phyloP scores from a whole-genome alignment of 2,888 invertebrate species.

The Coenonympha glycerion region DNA sequence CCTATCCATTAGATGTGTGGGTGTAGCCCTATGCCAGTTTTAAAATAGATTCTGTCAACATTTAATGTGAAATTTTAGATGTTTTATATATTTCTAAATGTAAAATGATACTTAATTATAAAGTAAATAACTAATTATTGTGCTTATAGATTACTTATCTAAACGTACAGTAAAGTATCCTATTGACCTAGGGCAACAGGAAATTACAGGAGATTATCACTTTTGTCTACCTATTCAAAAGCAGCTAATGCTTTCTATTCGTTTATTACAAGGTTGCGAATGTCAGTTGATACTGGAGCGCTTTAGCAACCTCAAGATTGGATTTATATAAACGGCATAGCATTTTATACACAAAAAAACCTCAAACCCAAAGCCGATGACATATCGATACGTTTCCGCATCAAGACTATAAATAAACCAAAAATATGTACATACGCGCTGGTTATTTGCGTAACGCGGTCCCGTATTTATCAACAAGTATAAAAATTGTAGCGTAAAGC shows the following conservation, averaged over 20 bases:
- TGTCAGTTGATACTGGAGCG: conserved; percentile 60
- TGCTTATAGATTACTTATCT: neutral
- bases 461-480: conserved; percentile 27
- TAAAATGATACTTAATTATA: neutral
- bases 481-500: conserved; percentile 52
- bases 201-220: conserved; percentile 49
- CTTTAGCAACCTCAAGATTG: conserved; percentile 65
- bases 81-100: conserved; percentile 15
- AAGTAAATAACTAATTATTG: neutral
- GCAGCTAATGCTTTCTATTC: conserved; percentile 65
- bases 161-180: neutral
- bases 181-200: conserved; percentile 38
- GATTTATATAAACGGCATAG: conserved; percentile 51
- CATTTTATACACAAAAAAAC: conserved; percentile 60
- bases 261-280: conserved; percentile 61
- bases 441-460: conserved; percentile 4
- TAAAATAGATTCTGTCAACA: conserved; percentile 15
- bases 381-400: conserved; percentile 67
- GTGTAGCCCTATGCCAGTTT: conserved; percentile 25
- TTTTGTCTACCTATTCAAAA: conserved; percentile 55
- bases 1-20: conserved; percentile 26
- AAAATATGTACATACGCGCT: conserved; percentile 57
- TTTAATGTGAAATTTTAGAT: conserved; percentile 11
- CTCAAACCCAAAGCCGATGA: conserved; percentile 56
- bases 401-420: conserved; percentile 69